Evolutionary conservation across 2,113 vertebrate genomes (phyloP).

Genomic region (Nanorana parkeri): DNA sequence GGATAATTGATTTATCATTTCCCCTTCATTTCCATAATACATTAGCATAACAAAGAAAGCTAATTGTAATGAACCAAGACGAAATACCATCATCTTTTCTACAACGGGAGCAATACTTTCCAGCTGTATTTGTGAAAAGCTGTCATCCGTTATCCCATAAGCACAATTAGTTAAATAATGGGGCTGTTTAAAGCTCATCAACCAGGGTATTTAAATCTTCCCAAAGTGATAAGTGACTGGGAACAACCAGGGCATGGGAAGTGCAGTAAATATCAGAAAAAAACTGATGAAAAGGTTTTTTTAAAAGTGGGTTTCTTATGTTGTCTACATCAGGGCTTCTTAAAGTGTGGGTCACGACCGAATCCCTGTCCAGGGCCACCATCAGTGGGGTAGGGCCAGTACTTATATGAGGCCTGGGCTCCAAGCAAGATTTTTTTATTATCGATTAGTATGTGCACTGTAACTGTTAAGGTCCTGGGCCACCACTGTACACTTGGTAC

Average conservation of each 20-base stretch:
- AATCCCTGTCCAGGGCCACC: too few species aligned
- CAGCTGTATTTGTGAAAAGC: not conserved
- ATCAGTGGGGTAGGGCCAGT: too few species aligned
- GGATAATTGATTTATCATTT: constrained; percentile 7
- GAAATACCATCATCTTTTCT: not conserved
- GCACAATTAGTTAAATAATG: not conserved
- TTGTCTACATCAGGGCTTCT: too few species aligned
- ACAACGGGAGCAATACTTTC: not conserved
- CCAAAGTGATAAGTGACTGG: too few species aligned
- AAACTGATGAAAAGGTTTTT: not conserved
- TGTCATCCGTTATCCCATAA: constrained; percentile 11
- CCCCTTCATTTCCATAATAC: constrained; percentile 1
- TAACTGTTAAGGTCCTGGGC: too few species aligned
- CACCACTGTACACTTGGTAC: too few species aligned
- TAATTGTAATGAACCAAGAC: not conserved
- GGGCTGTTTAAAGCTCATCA: not conserved
- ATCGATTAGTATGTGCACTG: too few species aligned
- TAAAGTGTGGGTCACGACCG: too few species aligned
- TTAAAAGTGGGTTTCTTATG: too few species aligned
- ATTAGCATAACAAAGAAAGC: constrained; percentile 26
- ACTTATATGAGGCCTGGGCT: too few species aligned
- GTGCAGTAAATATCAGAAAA: not conserved
- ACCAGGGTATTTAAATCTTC: not conserved
- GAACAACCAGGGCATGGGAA: too few species aligned
- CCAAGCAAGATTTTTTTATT: too few species aligned